phyloP scores from a whole-genome alignment of 2,888 invertebrate genomes.

The Calameuta filiformis region DNA sequence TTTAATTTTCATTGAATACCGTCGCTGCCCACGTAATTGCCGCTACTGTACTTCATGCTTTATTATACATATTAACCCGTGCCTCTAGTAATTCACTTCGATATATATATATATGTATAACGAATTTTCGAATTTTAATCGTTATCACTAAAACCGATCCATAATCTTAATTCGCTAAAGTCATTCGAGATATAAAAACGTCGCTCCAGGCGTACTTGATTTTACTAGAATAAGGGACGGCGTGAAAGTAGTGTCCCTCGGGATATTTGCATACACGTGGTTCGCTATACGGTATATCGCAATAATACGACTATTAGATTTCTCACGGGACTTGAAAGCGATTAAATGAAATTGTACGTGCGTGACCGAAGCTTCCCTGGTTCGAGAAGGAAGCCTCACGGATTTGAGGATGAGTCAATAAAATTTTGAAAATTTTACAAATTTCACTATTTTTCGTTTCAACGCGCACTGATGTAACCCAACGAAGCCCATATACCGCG shows the following conservation, averaged over 20 bases:
- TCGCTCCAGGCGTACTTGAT: conserved; percentile 29
- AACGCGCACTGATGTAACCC: not conserved
- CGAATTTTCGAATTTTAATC: not conserved
- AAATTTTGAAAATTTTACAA: not conserved
- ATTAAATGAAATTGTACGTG: not conserved
- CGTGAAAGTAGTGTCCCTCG: conserved; percentile 21
- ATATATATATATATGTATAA: conserved; percentile 15
- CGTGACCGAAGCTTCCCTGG: not conserved
- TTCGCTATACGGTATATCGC: not conserved
- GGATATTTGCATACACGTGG: not conserved
- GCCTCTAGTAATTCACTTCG: conserved; percentile 14
- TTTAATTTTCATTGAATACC: conserved; percentile 5
- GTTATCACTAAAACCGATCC: conserved; percentile 10
- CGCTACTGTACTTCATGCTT: not conserved
- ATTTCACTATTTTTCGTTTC: not conserved
- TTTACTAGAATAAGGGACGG: conserved; percentile 29
- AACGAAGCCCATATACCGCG: not conserved
- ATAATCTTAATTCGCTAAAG: conserved; percentile 12
- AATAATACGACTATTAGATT: not conserved
- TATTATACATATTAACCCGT: conserved; percentile 7
- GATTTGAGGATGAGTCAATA: not conserved
- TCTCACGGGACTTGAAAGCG: not conserved
- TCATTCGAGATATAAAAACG: conserved; percentile 23
- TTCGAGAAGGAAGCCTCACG: not conserved
- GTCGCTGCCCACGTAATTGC: not conserved